A percentile compares a stretch with the other conserved stretches of the same genome.
These are phyloP conservation scores for Leptopilina clavipes DNA, from an alignment of 1,140 invertebrate genomes.

Conservation along the genomic window DNA sequence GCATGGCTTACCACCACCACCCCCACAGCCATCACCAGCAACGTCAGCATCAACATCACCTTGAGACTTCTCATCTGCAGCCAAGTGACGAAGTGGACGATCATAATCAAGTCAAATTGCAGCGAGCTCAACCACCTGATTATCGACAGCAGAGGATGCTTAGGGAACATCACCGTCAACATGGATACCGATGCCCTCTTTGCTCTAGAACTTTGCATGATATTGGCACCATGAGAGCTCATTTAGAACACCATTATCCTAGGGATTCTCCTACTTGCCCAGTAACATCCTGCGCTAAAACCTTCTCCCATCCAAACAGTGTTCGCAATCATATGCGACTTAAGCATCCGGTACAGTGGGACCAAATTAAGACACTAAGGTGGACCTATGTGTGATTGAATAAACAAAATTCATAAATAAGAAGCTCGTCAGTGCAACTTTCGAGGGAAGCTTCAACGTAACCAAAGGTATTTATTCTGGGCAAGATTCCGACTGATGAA, in stretches of 20 bases:
- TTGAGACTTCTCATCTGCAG: slow-evolving; percentile 48
- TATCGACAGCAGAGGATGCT: slow-evolving; percentile 68
- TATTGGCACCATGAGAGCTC: slow-evolving; percentile 80
- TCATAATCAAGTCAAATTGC: slow-evolving; percentile 57
- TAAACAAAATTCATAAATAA: neutral
- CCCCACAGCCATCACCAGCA: slow-evolving; percentile 71
- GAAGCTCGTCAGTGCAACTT: too few relatives aligned
- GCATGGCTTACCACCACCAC: slow-evolving; percentile 72
- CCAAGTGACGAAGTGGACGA: slow-evolving; percentile 44
- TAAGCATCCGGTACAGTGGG: slow-evolving; percentile 86
- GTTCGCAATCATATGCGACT: slow-evolving; percentile 89
- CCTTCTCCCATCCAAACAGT: slow-evolving; percentile 87
- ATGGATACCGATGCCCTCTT: slow-evolving; percentile 79
- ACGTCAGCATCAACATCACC: slow-evolving; percentile 73
- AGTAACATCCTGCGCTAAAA: slow-evolving; percentile 82
- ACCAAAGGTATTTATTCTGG: neutral
- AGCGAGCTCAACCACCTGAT: slow-evolving; percentile 57
- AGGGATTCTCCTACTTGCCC: slow-evolving; percentile 87
- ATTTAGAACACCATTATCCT: slow-evolving; percentile 87
- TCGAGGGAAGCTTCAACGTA: slow-evolving; percentile 1
- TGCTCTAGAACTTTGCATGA: slow-evolving; percentile 80
- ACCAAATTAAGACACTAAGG: slow-evolving; percentile 86
- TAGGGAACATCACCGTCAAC: slow-evolving; percentile 62
- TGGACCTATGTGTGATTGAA: slow-evolving; percentile 78
- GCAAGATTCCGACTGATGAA: neutral